phyloP scores from a whole-genome alignment of 2,888 invertebrate genomes.

The Brenthis hecate region DNA sequence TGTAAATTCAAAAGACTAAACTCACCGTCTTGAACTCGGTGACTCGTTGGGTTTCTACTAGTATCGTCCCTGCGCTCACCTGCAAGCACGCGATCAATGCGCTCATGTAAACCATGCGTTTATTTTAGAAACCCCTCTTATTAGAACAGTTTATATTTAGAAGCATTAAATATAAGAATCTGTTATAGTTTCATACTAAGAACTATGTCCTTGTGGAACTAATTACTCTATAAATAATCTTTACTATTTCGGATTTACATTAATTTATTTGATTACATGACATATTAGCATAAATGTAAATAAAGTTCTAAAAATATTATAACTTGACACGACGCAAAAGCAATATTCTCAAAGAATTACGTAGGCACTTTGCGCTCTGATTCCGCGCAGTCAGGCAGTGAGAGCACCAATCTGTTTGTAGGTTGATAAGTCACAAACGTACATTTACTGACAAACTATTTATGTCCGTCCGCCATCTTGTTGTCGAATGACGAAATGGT shows the following conservation, averaged over 20 bases:
- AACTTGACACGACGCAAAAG: slow-evolving; percentile 14
- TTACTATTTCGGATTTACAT: slow-evolving; percentile 4
- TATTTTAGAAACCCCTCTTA: slow-evolving; percentile 47
- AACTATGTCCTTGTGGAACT: slow-evolving; percentile 7
- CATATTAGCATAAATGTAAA: slow-evolving; percentile 11
- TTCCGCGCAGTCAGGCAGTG: slow-evolving; percentile 45
- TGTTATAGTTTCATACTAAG: slow-evolving; percentile 5
- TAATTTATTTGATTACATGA: not conserved
- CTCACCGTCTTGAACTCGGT: slow-evolving; percentile 77
- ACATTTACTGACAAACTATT: slow-evolving; percentile 65
- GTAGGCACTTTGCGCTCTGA: slow-evolving; percentile 43
- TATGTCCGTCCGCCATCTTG: slow-evolving; percentile 75
- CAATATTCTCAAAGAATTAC: slow-evolving; percentile 34
- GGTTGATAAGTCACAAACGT: slow-evolving; percentile 65
- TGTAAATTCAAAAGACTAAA: slow-evolving; percentile 42
- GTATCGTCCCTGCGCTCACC: slow-evolving; percentile 79
- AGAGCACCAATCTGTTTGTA: slow-evolving; percentile 55
- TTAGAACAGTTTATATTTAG: slow-evolving; percentile 37
- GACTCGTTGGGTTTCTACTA: slow-evolving; percentile 75
- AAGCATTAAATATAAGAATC: slow-evolving; percentile 22
- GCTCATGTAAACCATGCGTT: slow-evolving; percentile 67
- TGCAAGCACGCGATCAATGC: slow-evolving; percentile 77
- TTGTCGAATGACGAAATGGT: slow-evolving; percentile 68
- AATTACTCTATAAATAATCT: not conserved
- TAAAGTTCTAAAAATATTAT: not conserved